Conservation (phyloP, 2,888 invertebrate genomes). For the Ectemnius cavifrons region DNA sequence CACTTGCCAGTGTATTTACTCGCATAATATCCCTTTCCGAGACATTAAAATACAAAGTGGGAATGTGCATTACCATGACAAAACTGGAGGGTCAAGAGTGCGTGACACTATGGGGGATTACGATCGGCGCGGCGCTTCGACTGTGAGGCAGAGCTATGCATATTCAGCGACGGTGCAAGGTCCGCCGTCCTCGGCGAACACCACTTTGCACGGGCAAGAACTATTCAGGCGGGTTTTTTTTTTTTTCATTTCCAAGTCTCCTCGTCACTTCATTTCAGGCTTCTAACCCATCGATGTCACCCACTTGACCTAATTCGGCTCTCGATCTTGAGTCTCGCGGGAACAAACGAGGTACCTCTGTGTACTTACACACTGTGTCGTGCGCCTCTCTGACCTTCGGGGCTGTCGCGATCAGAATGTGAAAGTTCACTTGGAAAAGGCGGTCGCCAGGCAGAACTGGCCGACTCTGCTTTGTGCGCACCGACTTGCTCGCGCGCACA, state of each 20-base stretch:
- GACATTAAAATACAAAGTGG: conserved; percentile 75
- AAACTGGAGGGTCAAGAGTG: conserved; percentile 73
- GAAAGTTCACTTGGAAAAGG: conserved; percentile 75
- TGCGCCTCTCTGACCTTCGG: conserved; percentile 47
- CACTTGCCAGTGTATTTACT: conserved; percentile 58
- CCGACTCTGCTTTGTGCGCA: conserved; percentile 37
- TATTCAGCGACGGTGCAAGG: conserved; percentile 69
- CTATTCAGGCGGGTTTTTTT: conserved; percentile 8
- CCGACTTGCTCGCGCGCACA: conserved; percentile 9
- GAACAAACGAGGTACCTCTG: neutral
- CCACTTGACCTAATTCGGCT: no score
- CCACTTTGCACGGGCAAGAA: no score
- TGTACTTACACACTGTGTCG: neutral
- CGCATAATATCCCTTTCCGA: conserved; percentile 68
- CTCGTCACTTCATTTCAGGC: neutral
- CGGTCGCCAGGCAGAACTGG: conserved; percentile 63
- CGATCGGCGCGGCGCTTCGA: conserved; percentile 67
- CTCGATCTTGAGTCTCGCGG: neutral
- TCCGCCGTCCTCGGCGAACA: conserved; percentile 46
- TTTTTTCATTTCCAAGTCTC: conserved; percentile 4
- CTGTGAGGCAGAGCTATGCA: conserved; percentile 59
- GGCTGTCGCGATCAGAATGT: conserved; percentile 70
- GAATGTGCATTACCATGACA: conserved; percentile 72
- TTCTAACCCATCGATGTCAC: no score
- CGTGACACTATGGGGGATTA: conserved; percentile 70